Conservation (phyloP, 2,888 invertebrate species). For the Hirtodrosophila cameraria region DNA sequence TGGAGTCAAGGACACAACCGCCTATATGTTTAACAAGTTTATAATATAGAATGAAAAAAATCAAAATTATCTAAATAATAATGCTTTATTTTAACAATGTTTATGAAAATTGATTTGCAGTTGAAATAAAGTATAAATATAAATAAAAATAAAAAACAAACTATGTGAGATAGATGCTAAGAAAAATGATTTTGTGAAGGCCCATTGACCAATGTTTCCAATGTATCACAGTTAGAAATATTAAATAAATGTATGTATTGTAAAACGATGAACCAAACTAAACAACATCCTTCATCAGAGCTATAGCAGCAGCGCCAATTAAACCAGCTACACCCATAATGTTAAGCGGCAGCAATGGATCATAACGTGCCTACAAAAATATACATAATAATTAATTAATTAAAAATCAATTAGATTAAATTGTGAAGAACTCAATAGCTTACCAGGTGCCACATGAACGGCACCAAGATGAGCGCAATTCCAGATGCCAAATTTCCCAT, state of each 20-base stretch:
- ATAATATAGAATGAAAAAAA: background rate
- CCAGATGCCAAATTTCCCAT: conserved; percentile 91
- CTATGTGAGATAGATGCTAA: conserved; percentile 23
- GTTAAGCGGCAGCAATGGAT: conserved; percentile 85
- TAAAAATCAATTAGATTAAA: background rate
- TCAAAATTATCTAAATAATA: background rate
- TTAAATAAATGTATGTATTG: conserved; percentile 13
- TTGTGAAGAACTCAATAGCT: conserved; percentile 81
- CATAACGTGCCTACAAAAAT: conserved; percentile 84
- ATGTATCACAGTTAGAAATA: conserved; percentile 68
- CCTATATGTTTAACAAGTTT: background rate
- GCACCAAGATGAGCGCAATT: conserved; percentile 90
- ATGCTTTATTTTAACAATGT: conserved; percentile 8
- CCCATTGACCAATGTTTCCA: conserved; percentile 50
- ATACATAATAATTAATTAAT: background rate
- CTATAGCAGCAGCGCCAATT: conserved; percentile 85
- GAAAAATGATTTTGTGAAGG: conserved; percentile 47
- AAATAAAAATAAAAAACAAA: conserved; percentile 30
- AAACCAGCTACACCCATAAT: conserved; percentile 85
- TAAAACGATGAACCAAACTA: conserved; percentile 30
- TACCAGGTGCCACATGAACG: conserved; percentile 91
- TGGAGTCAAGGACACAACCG: no score
- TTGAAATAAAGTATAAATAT: conserved; percentile 32
- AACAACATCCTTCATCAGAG: conserved; percentile 84
- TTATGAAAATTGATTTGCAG: conserved; percentile 16